Base-by-base conservation (phyloP, 2,797 vertebrate genomes). In the Coregonus suidteri region DNA sequence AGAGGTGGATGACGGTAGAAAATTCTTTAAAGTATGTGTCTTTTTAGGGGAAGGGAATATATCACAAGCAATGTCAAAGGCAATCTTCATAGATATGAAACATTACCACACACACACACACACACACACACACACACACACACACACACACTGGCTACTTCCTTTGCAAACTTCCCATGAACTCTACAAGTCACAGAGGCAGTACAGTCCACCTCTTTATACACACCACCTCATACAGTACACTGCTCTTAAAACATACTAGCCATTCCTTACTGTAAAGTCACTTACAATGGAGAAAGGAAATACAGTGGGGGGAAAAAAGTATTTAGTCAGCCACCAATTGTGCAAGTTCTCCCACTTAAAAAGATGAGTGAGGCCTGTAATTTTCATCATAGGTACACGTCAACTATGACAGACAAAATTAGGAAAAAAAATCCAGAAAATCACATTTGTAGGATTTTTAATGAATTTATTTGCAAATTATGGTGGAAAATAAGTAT, bases 81-180 rank as follows among this genome's bases (percentile, higher is more conserved):
- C 41, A 47, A 47, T 47, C 41, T 47, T 11, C 41, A 47, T 47
- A 47, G 56, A 59, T 31, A 66, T 31, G 13, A 66, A 25, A 66
- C 13, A 31, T 30, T 31, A 16, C 16, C 6, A 3, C 3, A n/a
- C 18, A n/a, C 16, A 64, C 59, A 64, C 59, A 64, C 59, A n/a
- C 31, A 34, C 31, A 34, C 31, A 34, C 31, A 34, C 31, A 25
- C 4, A 65, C 64, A 65, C 64, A 34, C 31, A 34, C 31, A 34
- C 31, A 34, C 31, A 25, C 4, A 65, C 64, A 65, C 64, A 65
- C 25, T 25, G 6, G 25, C 64, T 25, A 65, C 64, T 11, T 25
- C 5, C 65, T 66, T 66, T 30, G 65, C 14, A 66, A 66, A 25
- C 65, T 54, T 73, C 34, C 47, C 70, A 34, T 54, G 71, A 73